Base-by-base conservation (phyloP, 2,888 invertebrate genomes). In the Conomelus anceps region DNA sequence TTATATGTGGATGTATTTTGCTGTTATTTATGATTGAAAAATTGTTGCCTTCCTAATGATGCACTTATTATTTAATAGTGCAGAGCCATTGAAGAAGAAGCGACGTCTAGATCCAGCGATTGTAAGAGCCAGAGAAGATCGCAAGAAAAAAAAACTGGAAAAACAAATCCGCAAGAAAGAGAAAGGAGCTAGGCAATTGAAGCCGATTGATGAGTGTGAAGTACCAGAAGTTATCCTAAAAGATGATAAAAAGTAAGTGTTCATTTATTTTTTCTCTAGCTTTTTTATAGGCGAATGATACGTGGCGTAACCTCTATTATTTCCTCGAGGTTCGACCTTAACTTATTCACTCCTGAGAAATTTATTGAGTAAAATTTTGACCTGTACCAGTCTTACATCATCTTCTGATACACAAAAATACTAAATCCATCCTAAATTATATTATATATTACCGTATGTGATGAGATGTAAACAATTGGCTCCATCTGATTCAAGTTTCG, bases 41-140 rank as follows among this genome's bases (percentile, higher is more conserved):
- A 17, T 17, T 9, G 1, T 34, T 6, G 1, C 9, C 11, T 29
- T 29, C 4, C 22, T 89, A 22, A 34, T 87, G 17, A 22, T 24
- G 24, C 24, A 85, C n/a, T n/a, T n/a, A 86, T 85, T 85, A 86
- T 89, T 90, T 93, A 94, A 87, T 92, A 96, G 97, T 93, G 98
- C 96, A 4, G 98, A 98, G 93, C 98, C 98, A 1, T 93, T 98
- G 92, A 98, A 98, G 93, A 98, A 97, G 93, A 98, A 98, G 93
- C 98, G 96, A 93, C 96, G 95, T 92, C 89, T 98, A 0, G 98
- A 99, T 93, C 98, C 98, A 1, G 95, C 95, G 6, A 94, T 99
- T 29, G 91, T 98, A 0, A 96, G 96, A 93, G 96, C 96, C 22
- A 95, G 98, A 92, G 98, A 98, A 92, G 97, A 97, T 0, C 95